A percentile compares a stretch with the other conserved stretches of the same genome.
phyloP scores from a whole-genome alignment of 2,113 vertebrate species.

The Atrichornis clamosus region DNA sequence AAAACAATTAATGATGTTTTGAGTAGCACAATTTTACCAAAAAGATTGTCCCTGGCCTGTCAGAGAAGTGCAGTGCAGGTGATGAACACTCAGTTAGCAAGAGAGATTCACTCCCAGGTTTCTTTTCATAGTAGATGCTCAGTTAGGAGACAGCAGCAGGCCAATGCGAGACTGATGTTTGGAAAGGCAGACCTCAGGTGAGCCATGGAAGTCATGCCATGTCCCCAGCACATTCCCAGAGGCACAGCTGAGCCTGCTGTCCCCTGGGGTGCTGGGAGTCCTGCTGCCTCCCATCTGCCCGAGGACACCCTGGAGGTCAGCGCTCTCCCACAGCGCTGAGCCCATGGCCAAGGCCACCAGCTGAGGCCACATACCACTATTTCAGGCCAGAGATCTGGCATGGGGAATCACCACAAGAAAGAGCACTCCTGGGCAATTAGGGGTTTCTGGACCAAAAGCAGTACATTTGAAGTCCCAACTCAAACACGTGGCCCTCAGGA shows the following conservation, averaged over 20 bases:
- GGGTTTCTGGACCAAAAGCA: not conserved
- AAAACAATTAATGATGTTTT: not conserved
- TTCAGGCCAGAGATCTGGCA: not conserved
- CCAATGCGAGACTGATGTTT: not conserved
- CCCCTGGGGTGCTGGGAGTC: fast-evolving
- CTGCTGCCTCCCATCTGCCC: not conserved
- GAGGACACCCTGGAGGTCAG: fast-evolving
- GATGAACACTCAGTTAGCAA: not conserved
- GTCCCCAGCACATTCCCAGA: not conserved
- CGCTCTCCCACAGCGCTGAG: not conserved
- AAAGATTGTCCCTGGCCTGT: not conserved
- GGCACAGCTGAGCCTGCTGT: not conserved
- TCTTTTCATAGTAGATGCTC: not conserved
- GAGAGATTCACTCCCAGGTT: not conserved
- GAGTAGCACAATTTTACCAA: not conserved
- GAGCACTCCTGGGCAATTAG: not conserved
- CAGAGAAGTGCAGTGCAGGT: not conserved
- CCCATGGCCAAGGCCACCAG: not conserved
- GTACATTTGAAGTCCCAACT: not conserved
- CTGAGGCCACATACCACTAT: not conserved
- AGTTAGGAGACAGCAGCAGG: not conserved
- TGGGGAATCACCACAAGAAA: not conserved
- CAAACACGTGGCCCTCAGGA: not conserved
- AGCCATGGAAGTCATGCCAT: not conserved
- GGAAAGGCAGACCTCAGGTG: not conserved